Base-by-base conservation (phyloP, 2,888 invertebrate genomes). In the Drosophila melanosoma region DNA sequence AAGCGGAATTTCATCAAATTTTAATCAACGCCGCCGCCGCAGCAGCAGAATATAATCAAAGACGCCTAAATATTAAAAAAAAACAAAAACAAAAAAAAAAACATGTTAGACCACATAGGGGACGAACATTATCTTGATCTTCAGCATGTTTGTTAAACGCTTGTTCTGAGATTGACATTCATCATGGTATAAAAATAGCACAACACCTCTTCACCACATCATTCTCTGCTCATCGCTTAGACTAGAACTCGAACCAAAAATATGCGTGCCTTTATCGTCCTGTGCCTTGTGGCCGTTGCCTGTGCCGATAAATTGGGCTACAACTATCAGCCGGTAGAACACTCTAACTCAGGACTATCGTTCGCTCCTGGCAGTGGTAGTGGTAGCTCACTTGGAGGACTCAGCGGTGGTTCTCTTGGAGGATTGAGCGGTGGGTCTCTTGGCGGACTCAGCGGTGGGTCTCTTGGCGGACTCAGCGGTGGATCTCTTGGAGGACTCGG, bases 261-360 rank as follows among this genome's bases (percentile, higher is more conserved):
- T 36, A 87, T 87, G 87, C 87, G 87, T 74, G 82, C 82, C 72
- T 85, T 82, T 40, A 68, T 91, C 78, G 81, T 91, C 49, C 74
- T 91, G 76, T 90, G 91, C 65, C 76, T 91, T 45, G 84, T 89
- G 68, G 82, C 91, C 33, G 82, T 83, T 45, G 86, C 90, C 74
- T 82, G 77, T 35, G 91, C 91, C 76, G 91, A 91, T 35, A 87
- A 91, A 60, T 79, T 91, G 35, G 91, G 91, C 69, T 91, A 91
- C 66, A 91, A 91, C 82, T 91, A 92, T 67, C 76, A 77, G 54
- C 91, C 91, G 32, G 89, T 88, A 17, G 83, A 75, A 60, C 90
- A 91, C 69, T 90, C 91, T 59, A 61, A 11, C 62, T 74, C 79
- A 20, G 91, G 91, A 73, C 63, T 91, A 20, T 91, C 91, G 15